Evolutionary conservation across 1,140 invertebrate genomes (phyloP).

Genomic region (Pseudomyrmex flavicornis): DNA sequence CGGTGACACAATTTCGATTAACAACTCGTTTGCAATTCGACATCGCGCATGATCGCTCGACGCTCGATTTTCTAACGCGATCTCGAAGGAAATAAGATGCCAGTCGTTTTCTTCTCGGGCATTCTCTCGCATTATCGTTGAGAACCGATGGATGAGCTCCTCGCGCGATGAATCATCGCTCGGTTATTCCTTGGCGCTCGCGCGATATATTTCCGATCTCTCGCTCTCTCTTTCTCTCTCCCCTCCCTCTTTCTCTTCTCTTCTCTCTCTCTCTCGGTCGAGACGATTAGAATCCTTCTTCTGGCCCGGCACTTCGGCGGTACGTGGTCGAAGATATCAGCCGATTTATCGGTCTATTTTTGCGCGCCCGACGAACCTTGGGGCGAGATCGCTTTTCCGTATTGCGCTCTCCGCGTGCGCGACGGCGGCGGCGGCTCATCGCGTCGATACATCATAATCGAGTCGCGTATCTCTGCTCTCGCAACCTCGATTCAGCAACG

Average conservation of each 20-base stretch:
- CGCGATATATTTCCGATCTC: conserved; percentile 38
- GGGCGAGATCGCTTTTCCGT: conserved; percentile 39
- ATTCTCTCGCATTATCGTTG: conserved; percentile 36
- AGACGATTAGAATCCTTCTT: conserved; percentile 58
- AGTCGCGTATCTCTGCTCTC: conserved; percentile 25
- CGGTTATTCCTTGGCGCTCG: conserved; percentile 52
- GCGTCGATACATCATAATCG: conserved; percentile 47
- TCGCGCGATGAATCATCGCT: conserved; percentile 65
- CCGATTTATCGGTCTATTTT: conserved; percentile 69
- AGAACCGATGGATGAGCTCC: conserved; percentile 43
- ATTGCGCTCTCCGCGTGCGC: not conserved
- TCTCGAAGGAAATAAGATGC: not conserved
- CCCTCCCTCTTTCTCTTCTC: not conserved
- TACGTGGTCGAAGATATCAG: conserved; percentile 53
- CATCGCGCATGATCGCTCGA: not conserved
- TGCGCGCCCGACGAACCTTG: conserved; percentile 40
- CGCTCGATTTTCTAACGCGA: not conserved
- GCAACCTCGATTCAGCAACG: conserved; percentile 42
- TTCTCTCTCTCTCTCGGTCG: conserved; percentile 25
- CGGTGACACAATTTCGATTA: not conserved
- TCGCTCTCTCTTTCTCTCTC: not conserved
- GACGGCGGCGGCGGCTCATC: not conserved
- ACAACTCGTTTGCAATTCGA: not conserved
- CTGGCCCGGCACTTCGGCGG: not conserved
- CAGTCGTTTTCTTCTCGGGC: not conserved